Evolutionary conservation across 2,113 vertebrate genomes (phyloP), one percentile per base, ranked within the genome.

Genomic region (Upupa epops): DNA sequence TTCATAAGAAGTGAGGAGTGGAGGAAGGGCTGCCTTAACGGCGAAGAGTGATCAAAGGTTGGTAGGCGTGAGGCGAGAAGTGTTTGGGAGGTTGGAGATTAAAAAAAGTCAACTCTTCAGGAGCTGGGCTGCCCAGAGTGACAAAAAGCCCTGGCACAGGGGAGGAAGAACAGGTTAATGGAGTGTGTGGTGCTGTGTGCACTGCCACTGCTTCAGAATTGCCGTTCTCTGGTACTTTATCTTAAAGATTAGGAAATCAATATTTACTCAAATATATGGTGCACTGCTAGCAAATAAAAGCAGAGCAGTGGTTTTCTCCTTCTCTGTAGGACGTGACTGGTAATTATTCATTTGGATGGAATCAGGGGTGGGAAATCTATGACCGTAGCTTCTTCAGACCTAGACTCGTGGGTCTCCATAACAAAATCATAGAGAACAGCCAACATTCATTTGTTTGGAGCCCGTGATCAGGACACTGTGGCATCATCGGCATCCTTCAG

Each of bases 181-280:
- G 55, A 82, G 29, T 2, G 1, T 84, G 83, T 84, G 51, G 45
- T 91, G 37, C 31, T 88, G 6, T 75, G 37, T 79, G 80, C 49
- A 42, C 37, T 88, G 59, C n/a, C 26, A 36, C 36, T 0, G 1
- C 70, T 95, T 89, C 59, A 92, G 89, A 92, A 92, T 92, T 87
- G 59, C 77, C 52, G 24, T 92, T 90, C 74, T 82, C 12, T 63
- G 90, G 31, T 70, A 82, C 77, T 96, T 86, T 58, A 90, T 94
- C 88, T 95, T 82, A 42, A 42, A 70, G 83, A 90, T 94, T 78
- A 90, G 60, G 94, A 95, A 95, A 95, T 96, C 92, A 94, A 95
- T 94, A 94, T 94, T 90, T 96, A 76, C 93, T 93, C 86, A 93
- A 93, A 94, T 90, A 93, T 93, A 94, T 73, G 73, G 83, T 82